phyloP scores from a whole-genome alignment of 2,888 invertebrate genomes.

The Melieria omissa region DNA sequence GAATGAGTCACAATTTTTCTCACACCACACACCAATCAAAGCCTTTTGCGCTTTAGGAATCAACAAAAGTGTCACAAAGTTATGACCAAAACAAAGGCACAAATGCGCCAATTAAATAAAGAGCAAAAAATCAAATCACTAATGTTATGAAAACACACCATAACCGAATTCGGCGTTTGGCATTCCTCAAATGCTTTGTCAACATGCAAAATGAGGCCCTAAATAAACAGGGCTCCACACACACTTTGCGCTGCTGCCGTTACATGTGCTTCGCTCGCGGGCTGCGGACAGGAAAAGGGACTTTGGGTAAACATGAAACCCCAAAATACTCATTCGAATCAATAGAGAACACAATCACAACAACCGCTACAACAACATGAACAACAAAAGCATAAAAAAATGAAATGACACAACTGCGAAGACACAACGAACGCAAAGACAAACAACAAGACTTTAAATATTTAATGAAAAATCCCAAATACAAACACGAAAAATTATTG shows the following conservation, averaged over 20 bases:
- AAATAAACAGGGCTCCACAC: constrained; percentile 17
- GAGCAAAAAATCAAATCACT: no score
- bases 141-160: no score
- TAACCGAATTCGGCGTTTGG: no score
- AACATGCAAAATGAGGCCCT: neutral
- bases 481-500: constrained; percentile 28
- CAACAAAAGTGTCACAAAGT: no score
- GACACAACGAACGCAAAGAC: constrained; percentile 10
- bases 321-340: constrained; percentile 7
- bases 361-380: neutral
- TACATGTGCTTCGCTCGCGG: neutral
- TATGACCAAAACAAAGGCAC: no score
- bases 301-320: neutral
- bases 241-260: neutral
- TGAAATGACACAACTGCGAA: constrained; percentile 3
- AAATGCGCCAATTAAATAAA: no score
- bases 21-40: no score
- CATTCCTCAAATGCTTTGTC: no score
- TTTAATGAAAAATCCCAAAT: constrained; percentile 35
- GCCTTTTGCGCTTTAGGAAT: no score
- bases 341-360: neutral
- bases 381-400: neutral
- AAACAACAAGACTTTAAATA: constrained; percentile 37
- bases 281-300: no score
- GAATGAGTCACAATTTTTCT: no score